Percentiles rank a stretch among this genome's conserved stretches.
Conservation (phyloP, 2,797 vertebrate species). For the Poliocrania exsul region DNA sequence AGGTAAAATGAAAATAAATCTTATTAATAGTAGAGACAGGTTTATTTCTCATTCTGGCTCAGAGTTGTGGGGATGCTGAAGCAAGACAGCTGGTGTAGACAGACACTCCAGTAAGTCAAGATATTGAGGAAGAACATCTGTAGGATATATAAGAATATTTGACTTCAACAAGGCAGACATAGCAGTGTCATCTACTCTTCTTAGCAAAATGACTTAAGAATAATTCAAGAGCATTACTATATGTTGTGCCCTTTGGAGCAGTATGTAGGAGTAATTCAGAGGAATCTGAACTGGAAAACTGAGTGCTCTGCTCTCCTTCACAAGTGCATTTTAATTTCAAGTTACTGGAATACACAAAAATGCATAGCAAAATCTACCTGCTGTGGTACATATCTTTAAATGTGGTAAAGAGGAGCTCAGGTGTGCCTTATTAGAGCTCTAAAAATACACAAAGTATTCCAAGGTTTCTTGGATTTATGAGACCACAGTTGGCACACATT, state of each 20-base stretch:
- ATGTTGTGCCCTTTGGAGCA: slow-evolving; percentile 16
- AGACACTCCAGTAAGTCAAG: not conserved
- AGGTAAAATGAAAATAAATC: slow-evolving; percentile 29
- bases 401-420: slow-evolving; percentile 41
- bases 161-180: not conserved
- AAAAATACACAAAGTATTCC: slow-evolving; percentile 50
- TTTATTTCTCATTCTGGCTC: slow-evolving; percentile 10
- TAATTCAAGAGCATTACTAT: slow-evolving; percentile 24
- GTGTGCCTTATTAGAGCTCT: slow-evolving; percentile 44
- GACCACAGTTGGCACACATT: slow-evolving; percentile 14
- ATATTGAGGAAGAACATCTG: slow-evolving; percentile 53
- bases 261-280: slow-evolving; percentile 37
- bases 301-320: slow-evolving; percentile 18
- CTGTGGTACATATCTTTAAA: slow-evolving; percentile 18
- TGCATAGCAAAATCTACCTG: slow-evolving; percentile 10
- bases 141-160: not conserved
- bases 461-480: slow-evolving; percentile 35
- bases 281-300: not conserved
- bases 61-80: slow-evolving; percentile 18
- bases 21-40: not conserved
- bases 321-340: slow-evolving; percentile 26
- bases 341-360: slow-evolving; percentile 29
- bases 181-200: slow-evolving; percentile 15
- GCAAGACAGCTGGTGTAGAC: slow-evolving; percentile 25
- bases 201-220: slow-evolving; percentile 11